Base-by-base conservation (phyloP, 2,113 vertebrate genomes). In the Triplophysa siluroides region DNA sequence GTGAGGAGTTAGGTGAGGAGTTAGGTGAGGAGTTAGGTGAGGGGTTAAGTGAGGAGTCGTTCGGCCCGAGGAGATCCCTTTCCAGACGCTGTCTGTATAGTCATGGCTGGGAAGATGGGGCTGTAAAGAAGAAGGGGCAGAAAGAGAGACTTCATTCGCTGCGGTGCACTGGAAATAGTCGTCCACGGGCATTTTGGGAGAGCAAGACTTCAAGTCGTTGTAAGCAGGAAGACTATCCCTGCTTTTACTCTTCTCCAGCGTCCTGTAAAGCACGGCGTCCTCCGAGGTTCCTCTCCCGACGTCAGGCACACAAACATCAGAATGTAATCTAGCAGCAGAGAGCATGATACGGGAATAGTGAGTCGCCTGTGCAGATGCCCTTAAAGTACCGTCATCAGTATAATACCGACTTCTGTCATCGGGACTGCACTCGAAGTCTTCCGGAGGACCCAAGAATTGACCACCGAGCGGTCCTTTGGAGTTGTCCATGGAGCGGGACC, bases 401-500 rank as follows among this genome's bases (percentile, higher is more conserved):
- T 95, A 98, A 74, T 96, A 94, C 47, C 96, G 96, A 88, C 92
- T 95, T 75, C 94, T 93, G 68, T 98, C 96, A 3, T 97, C 96
- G 70, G 94, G 92, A 87, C 92, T 94, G 65, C 94, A 94, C 77
- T 98, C 96, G 58, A 94, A 92, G 85, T 98, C 97, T 81, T 98
- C 95, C 0, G 95, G 92, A 0, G 94, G 94, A 73, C 95, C 95
- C 41, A 96, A 93, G 66, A 95, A 88, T 47, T 93, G 92, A 0
- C 92, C 90, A 66, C 95, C 96, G 54, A 98, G 90, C 6, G 93
- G 95, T 47, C 97, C 96, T 84, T 99, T 98, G 62, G 97, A 97
- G 84, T 99, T 99, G 87, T 99, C 97, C 97, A 98, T 98, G 0
- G 97, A 99, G 75, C 97, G 92, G 74, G 97, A 99, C 50, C 97